Evolutionary conservation across 2,113 vertebrate genomes (phyloP).

Genomic region (Zootoca vivipara): DNA sequence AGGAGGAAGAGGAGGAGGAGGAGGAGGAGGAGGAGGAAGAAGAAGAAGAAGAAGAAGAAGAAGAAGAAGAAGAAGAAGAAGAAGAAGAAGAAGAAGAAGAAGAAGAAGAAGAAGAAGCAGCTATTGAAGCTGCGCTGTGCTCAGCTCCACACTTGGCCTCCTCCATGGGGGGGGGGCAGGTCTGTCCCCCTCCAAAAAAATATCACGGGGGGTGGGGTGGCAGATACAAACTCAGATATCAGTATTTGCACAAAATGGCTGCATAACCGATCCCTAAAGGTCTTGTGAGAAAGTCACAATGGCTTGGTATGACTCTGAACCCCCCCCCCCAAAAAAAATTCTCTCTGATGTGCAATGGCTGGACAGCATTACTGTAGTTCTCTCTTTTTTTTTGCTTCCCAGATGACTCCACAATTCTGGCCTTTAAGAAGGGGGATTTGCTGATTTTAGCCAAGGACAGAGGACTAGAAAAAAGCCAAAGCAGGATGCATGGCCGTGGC

Average conservation of each 20-base stretch:
- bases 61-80: too few relatives aligned
- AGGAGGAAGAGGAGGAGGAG: not conserved
- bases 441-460: conserved; percentile 83
- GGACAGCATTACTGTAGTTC: conserved; percentile 28
- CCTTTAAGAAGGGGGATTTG: conserved; percentile 90
- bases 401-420: conserved; percentile 86
- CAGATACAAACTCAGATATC: not conserved
- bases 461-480: conserved; percentile 73
- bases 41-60: too few relatives aligned
- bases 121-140: not conserved
- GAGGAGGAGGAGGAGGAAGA: not conserved
- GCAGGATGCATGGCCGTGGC: conserved; percentile 82
- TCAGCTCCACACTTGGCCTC: not conserved
- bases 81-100: not conserved
- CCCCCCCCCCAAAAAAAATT: conserved; percentile 3
- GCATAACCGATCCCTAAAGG: not conserved
- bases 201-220: too few relatives aligned
- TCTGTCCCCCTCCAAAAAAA: not conserved
- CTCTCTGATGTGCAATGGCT: conserved; percentile 24
- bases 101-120: too few relatives aligned
- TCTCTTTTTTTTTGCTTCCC: conserved; percentile 40
- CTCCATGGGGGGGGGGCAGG: not conserved
- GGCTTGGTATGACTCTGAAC: conserved; percentile 19
- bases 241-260: not conserved
- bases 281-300: not conserved